These are phyloP conservation scores for Drosophila leontia DNA, from an alignment of 1,140 invertebrate genomes.

Conservation along the genomic window DNA sequence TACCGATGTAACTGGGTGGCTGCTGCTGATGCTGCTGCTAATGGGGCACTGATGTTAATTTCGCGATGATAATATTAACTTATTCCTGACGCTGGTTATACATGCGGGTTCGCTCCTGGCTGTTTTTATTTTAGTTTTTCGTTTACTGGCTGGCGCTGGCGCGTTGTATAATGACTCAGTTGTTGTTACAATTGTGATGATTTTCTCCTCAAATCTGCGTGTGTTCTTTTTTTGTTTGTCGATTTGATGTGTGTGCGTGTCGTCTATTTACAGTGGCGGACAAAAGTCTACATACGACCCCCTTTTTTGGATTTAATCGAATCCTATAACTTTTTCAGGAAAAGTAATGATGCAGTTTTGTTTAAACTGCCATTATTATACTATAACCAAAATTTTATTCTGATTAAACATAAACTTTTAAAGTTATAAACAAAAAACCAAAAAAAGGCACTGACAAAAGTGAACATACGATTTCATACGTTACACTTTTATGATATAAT, in stretches of 20 bases:
- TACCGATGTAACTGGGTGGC: conserved; percentile 18
- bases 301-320: too few species aligned
- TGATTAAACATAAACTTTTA: too few species aligned
- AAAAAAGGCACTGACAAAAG: too few species aligned
- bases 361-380: too few species aligned
- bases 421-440: too few species aligned
- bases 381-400: too few species aligned
- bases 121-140: conserved; percentile 11
- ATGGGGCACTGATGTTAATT: conserved; percentile 7
- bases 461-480: too few species aligned
- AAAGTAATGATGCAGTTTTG: too few species aligned
- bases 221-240: conserved; percentile 8
- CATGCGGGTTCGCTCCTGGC: conserved; percentile 1
- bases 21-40: neutral
- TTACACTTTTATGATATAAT: too few species aligned
- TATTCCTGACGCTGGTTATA: conserved; percentile 5
- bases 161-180: conserved; percentile 37
- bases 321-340: too few species aligned
- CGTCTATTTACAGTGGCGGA: conserved; percentile 27
- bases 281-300: too few species aligned
- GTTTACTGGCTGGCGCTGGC: conserved; percentile 15
- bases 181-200: conserved; percentile 19
- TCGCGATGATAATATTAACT: conserved; percentile 7
- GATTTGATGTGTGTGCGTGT: conserved; percentile 16
- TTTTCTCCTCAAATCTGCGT: conserved; percentile 15